These are phyloP conservation scores for Perodicticus potto DNA, from an alignment of 2,797 vertebrate species.

Conservation along the genomic window DNA sequence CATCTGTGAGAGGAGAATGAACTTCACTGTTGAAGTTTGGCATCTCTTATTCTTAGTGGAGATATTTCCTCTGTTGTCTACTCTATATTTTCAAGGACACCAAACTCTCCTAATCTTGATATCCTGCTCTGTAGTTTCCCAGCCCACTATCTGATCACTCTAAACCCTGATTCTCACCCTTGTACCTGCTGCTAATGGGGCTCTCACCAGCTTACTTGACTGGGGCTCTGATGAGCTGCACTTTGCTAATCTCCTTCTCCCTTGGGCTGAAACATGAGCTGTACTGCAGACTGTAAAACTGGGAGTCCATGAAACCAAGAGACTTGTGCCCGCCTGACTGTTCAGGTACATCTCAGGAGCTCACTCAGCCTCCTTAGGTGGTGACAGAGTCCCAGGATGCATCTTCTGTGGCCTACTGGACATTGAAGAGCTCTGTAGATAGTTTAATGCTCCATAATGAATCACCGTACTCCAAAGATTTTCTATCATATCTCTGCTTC, in stretches of 20 bases:
- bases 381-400: neutral
- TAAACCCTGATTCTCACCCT: neutral
- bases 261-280: neutral
- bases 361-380: neutral
- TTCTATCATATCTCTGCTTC: neutral
- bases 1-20: neutral
- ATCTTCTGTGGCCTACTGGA: neutral
- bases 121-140: neutral
- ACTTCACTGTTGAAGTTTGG: neutral
- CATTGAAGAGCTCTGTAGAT: no score
- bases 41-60: neutral
- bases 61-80: neutral
- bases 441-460: neutral
- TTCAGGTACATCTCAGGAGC: neutral
- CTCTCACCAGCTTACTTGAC: neutral
- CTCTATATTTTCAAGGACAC: neutral
- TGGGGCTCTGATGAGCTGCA: neutral
- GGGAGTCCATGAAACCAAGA: neutral
- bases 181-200: neutral
- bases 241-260: neutral
- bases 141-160: neutral
- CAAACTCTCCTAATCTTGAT: neutral
- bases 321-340: neutral
- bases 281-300: neutral
- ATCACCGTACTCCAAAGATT: neutral